Conservation (phyloP, 2,797 vertebrate species). For the Antrozous pallidus region DNA sequence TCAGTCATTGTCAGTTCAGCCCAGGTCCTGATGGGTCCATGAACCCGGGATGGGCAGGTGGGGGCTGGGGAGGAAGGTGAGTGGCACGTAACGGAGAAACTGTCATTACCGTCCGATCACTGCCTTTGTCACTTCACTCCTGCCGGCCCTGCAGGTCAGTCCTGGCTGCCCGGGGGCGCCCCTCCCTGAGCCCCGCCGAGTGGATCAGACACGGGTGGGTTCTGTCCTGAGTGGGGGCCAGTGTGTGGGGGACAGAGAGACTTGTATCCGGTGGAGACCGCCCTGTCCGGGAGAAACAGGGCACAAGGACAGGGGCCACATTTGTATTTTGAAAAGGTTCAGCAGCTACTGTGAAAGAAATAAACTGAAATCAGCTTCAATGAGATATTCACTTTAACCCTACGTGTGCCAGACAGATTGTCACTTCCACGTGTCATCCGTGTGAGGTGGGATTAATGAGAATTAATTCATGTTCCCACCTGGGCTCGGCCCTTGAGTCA, state of each 20-base stretch:
- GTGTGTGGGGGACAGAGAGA: background rate
- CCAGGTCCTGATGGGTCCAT: fast-evolving
- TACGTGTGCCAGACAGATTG: fast-evolving
- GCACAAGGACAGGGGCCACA: fast-evolving
- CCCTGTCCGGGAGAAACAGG: fast-evolving
- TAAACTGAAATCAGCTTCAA: background rate
- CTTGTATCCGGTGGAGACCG: fast-evolving
- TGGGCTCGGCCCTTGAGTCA: background rate
- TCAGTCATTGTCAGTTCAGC: background rate
- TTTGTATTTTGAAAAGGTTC: no score
- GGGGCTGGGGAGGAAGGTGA: background rate
- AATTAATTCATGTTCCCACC: fast-evolving
- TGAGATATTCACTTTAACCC: background rate
- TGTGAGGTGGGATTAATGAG: background rate
- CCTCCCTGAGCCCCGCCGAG: fast-evolving
- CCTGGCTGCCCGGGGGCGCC: fast-evolving
- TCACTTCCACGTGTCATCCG: fast-evolving
- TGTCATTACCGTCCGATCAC: fast-evolving
- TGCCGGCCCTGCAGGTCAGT: fast-evolving
- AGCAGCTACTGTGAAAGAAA: background rate
- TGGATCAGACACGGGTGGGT: fast-evolving
- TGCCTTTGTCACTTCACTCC: fast-evolving
- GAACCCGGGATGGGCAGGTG: background rate
- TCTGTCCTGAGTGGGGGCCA: background rate
- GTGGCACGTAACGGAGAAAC: fast-evolving